phyloP scores from a whole-genome alignment of 1,140 invertebrate genomes.

The Notospermus geniculatus region DNA sequence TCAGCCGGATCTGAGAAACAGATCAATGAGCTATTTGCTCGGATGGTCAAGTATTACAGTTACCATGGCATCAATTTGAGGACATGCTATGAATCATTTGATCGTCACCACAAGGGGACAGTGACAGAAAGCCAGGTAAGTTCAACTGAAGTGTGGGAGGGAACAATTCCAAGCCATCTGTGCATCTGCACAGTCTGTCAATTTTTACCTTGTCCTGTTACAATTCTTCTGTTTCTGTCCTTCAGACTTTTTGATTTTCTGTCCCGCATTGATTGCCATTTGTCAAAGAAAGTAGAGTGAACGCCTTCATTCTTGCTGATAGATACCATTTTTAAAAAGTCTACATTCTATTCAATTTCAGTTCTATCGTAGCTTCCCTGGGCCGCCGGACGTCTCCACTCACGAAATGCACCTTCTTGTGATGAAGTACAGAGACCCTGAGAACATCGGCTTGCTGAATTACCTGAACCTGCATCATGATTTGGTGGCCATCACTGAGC shows the following conservation, averaged over 20 bases:
- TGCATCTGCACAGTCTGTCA: no score
- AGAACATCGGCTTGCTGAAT: conserved; percentile 44
- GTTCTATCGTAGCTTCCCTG: conserved; percentile 54
- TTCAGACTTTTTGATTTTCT: neutral
- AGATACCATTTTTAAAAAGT: neutral
- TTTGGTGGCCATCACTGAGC: conserved; percentile 37
- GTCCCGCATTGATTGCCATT: neutral
- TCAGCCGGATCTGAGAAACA: conserved; percentile 34
- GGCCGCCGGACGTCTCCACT: conserved; percentile 46
- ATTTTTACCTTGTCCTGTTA: neutral
- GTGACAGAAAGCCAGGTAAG: conserved; percentile 54
- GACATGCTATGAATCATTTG: conserved; percentile 54
- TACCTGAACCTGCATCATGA: conserved; percentile 55
- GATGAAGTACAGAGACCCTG: conserved; percentile 49
- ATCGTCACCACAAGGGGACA: conserved; percentile 51
- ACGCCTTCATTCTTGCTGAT: neutral
- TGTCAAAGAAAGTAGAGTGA: neutral
- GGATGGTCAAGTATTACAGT: conserved; percentile 45
- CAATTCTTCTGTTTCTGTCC: neutral
- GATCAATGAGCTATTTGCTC: conserved; percentile 33
- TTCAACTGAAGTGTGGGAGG: no score
- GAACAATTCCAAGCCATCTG: no score
- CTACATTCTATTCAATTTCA: conserved; percentile 29
- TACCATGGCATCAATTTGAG: conserved; percentile 50
- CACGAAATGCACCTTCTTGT: conserved; percentile 47